Base-by-base conservation (phyloP, 1,140 invertebrate species). In the Drosophila takahashii region DNA sequence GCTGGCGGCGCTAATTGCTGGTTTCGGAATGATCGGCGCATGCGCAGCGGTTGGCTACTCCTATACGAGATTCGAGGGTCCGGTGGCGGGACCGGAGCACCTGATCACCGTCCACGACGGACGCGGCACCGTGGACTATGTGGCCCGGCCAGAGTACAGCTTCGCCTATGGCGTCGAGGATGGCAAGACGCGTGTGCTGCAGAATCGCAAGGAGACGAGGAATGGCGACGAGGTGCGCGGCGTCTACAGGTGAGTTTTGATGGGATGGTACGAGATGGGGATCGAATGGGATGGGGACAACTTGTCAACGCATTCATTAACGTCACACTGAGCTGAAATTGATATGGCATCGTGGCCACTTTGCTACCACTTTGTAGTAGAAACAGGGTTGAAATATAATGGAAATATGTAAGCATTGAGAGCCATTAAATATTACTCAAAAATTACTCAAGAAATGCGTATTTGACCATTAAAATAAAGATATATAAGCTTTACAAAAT, bases 131-230 rank as follows among this genome's bases (percentile, higher is more conserved):
- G 60, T 67, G 5, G 95, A 95, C 85, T 95, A 94, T 90, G 93
- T 95, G 93, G 94, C 94, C 6, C 94, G 94, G 78, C 95, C 95
- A 5, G 94, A 95, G 81, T 96, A 96, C 74, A 93, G 93, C 34
- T 96, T 95, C 87, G 93, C 94, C 1, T 96, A 95, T 83, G 95
- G 95, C 39, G 95, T 96, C 11, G 93, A 95, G 64, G 95, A 96
- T 92, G 94, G 95, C 2, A 92, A 94, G 78, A 95, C 94, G 70
- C 95, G 95, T 44, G 95, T 96, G 90, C 93, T 93, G 54, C 95
- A 96, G 90, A 94, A 94, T 70, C 95, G 95, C 67, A 93, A 95
- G 71, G 95, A 96, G 90, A 93, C 93, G 41, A 93, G 95, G 41
- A 93, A 95, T 65, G 95, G 95, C 36, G 95, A 96, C 79, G 93